These are phyloP conservation scores for Danionella cerebrum DNA, from an alignment of 2,113 vertebrate genomes.

Conservation along the genomic window DNA sequence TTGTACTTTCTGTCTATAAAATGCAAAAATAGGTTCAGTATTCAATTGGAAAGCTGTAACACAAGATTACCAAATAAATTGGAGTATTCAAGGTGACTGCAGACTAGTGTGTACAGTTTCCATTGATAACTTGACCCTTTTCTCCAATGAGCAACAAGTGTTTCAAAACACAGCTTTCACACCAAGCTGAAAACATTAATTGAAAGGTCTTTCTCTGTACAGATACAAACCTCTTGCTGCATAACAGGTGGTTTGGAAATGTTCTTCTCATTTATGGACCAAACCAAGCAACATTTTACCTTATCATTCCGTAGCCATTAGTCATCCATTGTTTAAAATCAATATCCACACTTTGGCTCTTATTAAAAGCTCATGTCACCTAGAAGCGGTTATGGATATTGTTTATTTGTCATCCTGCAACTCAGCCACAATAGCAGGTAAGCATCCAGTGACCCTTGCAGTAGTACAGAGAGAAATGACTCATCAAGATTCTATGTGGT, in stretches of 20 bases:
- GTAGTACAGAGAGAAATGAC: conserved; percentile 23
- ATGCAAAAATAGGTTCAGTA: too few relatives aligned
- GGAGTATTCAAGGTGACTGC: neutral
- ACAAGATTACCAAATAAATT: neutral
- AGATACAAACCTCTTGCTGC: neutral
- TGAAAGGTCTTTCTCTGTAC: neutral
- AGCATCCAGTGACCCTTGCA: conserved; percentile 28
- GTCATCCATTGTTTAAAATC: neutral
- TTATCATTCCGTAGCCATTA: neutral
- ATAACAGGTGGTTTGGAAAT: neutral
- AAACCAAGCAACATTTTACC: neutral
- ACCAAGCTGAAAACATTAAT: neutral
- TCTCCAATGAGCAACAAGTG: neutral
- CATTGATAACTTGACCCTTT: neutral
- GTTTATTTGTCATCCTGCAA: neutral
- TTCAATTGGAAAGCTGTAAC: neutral
- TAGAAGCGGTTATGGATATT: neutral
- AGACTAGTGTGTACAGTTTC: neutral
- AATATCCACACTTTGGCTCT: neutral
- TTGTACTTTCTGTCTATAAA: neutral
- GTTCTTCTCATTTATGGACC: neutral
- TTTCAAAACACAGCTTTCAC: neutral
- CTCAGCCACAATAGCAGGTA: conserved; percentile 17
- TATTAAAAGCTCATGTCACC: neutral
- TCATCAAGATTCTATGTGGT: neutral